These are phyloP conservation scores for Microctonus brassicae DNA, from an alignment of 2,888 invertebrate species.

Conservation along the genomic window DNA sequence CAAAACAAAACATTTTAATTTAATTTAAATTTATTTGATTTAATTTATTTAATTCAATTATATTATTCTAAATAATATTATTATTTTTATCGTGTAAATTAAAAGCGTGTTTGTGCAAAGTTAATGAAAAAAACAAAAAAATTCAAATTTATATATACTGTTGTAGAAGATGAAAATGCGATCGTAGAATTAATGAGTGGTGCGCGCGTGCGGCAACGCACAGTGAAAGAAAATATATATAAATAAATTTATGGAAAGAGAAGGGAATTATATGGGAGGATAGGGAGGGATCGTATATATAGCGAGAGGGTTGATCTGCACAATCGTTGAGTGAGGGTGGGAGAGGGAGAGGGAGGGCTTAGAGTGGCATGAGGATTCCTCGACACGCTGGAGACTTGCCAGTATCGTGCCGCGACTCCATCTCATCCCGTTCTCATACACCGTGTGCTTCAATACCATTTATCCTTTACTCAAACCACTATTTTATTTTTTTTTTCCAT, in stretches of 20 bases:
- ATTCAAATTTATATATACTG: constrained; percentile 4
- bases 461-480: background rate
- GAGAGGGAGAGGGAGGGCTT: constrained; percentile 47
- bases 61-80: background rate
- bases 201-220: constrained; percentile 21
- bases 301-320: constrained; percentile 31
- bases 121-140: background rate
- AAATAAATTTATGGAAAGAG: no score
- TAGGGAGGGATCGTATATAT: constrained; percentile 18
- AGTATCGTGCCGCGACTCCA: constrained; percentile 67
- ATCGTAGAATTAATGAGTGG: constrained; percentile 13
- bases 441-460: constrained; percentile 6
- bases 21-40: no score
- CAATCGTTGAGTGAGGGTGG: constrained; percentile 5
- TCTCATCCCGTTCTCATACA: constrained; percentile 57
- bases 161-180: constrained; percentile 11
- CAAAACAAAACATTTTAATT: no score
- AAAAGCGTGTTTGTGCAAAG: background rate
- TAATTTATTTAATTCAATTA: background rate
- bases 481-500: constrained; percentile 4
- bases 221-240: constrained; percentile 26
- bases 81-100: background rate
- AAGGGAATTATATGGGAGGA: background rate
- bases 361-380: constrained; percentile 64
- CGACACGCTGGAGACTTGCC: constrained; percentile 61